Evolutionary conservation across 1,140 invertebrate species (phyloP), one percentile per base, ranked within the genome.

Genomic region (Oreohelix idahoensis): DNA sequence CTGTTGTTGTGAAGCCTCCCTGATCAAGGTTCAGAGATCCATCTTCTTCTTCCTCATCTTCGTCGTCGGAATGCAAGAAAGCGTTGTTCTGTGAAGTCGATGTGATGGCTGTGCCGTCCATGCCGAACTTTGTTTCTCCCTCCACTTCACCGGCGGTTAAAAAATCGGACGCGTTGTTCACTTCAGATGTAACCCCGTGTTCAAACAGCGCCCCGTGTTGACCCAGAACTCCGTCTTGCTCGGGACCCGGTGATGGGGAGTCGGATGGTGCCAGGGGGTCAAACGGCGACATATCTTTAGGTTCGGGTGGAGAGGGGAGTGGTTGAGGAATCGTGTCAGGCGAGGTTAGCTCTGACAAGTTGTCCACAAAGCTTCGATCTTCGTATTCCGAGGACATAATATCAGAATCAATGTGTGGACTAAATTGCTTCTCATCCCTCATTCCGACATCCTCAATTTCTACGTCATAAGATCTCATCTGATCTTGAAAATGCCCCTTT

Each of bases 261-360:
- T 66, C 78, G 29, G 58, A 45, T 8, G 78, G 36, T 10, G 78
- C 78, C 53, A 51, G 32, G 17, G 79, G 66, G 70, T 81, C 79
- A 74, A 73, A 81, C 39, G 66, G 29, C 15, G 79, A 49, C 66
- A 81, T 81, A 32, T 74, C 70, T 51, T 53, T 74, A 32, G 79
- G 79, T 53, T 81, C 70, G 17, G 79, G 79, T 1, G 79, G 79
- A 5, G 79, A 81, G n/a, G 79, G 79, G 1, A 81, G 70, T 15
- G 79, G 79, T 74, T 81, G 79, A 23, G 79, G 79, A 39, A 81
- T 53, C 0, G 39, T 69, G 13, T 80, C 78, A 23, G 79, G 79
- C 4, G 79, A 81, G 13, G 66, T 38, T 15, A 71, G n/a, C 13
- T 74, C 79, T 2, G 66, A 71, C 23, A 81, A 35, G 23, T 49